phyloP scores from a whole-genome alignment of 2,113 vertebrate species.

The Nesogale talazaci region DNA sequence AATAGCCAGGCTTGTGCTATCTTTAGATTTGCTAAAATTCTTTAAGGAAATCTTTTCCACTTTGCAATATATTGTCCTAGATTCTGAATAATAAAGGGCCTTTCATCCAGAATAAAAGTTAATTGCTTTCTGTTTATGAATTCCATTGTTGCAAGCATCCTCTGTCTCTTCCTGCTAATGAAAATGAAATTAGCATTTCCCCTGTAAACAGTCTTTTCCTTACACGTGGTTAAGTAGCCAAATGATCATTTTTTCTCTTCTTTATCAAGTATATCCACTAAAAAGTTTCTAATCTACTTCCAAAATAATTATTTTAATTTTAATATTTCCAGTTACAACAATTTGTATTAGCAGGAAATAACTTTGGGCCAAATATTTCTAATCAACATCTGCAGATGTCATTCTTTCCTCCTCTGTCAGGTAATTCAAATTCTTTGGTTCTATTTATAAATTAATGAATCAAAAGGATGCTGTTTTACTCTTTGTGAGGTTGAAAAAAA shows the following conservation, averaged over 20 bases:
- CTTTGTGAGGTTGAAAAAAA: conserved; percentile 31
- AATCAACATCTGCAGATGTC: conserved; percentile 62
- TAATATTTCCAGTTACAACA: not conserved
- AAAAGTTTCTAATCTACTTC: conserved; percentile 51
- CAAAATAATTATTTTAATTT: conserved; percentile 46
- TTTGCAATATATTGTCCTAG: conserved; percentile 19
- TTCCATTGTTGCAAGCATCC: conserved; percentile 49
- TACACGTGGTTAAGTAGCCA: conserved; percentile 58
- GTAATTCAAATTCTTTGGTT: conserved; percentile 44
- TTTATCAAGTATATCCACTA: conserved; percentile 41
- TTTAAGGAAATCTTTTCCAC: conserved; percentile 47
- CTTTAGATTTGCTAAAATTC: conserved; percentile 28
- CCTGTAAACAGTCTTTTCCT: conserved; percentile 57
- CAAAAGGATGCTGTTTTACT: not conserved
- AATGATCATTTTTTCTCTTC: conserved; percentile 49
- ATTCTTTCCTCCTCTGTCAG: conserved; percentile 61
- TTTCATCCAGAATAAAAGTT: conserved; percentile 67
- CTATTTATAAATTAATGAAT: conserved; percentile 69
- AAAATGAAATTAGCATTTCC: conserved; percentile 74
- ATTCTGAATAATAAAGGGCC: conserved; percentile 42
- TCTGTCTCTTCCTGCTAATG: conserved; percentile 49
- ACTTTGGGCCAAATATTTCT: conserved; percentile 54
- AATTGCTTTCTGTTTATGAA: conserved; percentile 56
- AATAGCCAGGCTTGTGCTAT: not conserved
- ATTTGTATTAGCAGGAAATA: conserved; percentile 58